phyloP scores from a whole-genome alignment of 2,888 invertebrate species.

The Deilephila porcellus region DNA sequence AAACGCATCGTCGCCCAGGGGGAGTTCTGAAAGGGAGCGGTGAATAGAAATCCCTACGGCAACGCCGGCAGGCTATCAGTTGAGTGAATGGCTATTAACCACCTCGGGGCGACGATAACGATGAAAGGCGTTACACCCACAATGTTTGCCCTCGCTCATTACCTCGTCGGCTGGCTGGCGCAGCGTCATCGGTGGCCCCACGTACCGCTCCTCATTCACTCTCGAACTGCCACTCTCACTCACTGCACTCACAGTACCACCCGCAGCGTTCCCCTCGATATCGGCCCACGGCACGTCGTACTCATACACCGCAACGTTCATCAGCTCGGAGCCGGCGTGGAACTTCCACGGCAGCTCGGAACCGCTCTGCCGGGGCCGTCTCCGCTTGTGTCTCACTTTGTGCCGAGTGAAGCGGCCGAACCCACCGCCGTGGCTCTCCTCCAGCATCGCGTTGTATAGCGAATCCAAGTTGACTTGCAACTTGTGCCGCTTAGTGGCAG shows the following conservation, averaged over 20 bases:
- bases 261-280: constrained; percentile 67
- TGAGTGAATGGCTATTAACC: constrained; percentile 78
- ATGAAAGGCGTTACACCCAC: constrained; percentile 68
- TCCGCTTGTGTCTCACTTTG: constrained; percentile 78
- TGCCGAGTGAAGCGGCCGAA: constrained; percentile 74
- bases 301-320: constrained; percentile 82
- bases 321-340: constrained; percentile 78
- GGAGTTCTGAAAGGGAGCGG: constrained; percentile 67
- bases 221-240: constrained; percentile 73
- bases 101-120: constrained; percentile 81
- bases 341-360: constrained; percentile 81
- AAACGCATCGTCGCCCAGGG: constrained; percentile 76
- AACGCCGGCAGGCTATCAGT: constrained; percentile 72
- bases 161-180: constrained; percentile 77
- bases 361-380: constrained; percentile 72
- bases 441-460: constrained; percentile 75
- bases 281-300: constrained; percentile 82
- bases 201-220: constrained; percentile 69
- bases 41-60: constrained; percentile 73
- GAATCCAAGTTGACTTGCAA: constrained; percentile 73
- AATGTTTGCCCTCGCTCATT: constrained; percentile 71
- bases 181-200: constrained; percentile 74
- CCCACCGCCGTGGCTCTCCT: constrained; percentile 68
- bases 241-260: constrained; percentile 73
- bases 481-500: constrained; percentile 58